phyloP scores from a whole-genome alignment of 2,888 invertebrate species.

The Creontiades dilutus region DNA sequence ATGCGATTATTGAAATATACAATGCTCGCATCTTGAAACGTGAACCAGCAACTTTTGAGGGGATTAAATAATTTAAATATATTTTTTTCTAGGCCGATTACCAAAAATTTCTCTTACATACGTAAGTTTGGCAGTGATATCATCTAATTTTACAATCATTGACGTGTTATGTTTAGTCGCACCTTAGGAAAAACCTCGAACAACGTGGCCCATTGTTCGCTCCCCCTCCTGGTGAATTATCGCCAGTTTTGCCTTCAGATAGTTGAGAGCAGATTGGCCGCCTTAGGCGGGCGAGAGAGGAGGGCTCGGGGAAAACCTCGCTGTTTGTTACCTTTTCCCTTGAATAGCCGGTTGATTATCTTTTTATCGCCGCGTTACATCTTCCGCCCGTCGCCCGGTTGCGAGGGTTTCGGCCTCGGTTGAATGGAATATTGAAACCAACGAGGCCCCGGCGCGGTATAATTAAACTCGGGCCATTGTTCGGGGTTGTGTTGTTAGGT shows the following conservation, averaged over 20 bases:
- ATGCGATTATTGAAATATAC: no score
- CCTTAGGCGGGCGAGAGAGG: neutral
- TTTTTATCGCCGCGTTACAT: slow-evolving; percentile 43
- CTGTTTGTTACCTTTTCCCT: neutral
- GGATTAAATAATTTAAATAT: no score
- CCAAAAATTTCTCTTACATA: no score
- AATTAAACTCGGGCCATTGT: slow-evolving; percentile 33
- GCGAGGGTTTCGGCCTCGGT: slow-evolving; percentile 7
- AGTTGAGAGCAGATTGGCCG: slow-evolving; percentile 17
- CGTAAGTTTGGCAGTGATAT: neutral
- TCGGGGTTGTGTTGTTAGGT: slow-evolving; percentile 19
- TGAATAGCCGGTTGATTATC: slow-evolving; percentile 53
- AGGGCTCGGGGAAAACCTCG: neutral
- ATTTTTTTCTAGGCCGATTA: no score
- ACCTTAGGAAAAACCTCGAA: neutral
- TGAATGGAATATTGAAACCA: slow-evolving; percentile 56
- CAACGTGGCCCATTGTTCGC: neutral
- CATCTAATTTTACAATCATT: neutral
- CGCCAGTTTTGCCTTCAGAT: slow-evolving; percentile 20
- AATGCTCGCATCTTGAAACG: no score
- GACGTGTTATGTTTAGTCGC: slow-evolving; percentile 14
- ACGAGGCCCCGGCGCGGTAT: slow-evolving; percentile 31
- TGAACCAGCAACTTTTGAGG: no score
- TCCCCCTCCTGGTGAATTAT: neutral
- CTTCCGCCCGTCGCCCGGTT: slow-evolving; percentile 37